Percentiles rank a stretch among this genome's conserved stretches.
Evolutionary conservation across 2,113 vertebrate species (phyloP).

Genomic region (Fulica atra): DNA sequence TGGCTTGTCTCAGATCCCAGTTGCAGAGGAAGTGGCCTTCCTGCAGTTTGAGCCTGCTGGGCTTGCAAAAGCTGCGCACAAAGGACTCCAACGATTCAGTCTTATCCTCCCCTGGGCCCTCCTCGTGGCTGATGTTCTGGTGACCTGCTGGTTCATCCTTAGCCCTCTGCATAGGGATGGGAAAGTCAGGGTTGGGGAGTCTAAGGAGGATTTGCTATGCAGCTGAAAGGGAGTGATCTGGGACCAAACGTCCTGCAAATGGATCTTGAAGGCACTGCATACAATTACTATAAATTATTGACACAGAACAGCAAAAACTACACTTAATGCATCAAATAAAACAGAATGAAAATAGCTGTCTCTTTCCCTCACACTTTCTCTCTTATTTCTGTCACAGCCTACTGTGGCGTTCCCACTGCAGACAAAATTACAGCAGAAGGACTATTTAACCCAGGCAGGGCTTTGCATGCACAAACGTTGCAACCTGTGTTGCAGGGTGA

Average conservation of each 20-base stretch:
- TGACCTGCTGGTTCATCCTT: background rate
- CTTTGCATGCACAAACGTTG: accelerated
- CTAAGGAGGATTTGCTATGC: background rate
- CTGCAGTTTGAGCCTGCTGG: background rate
- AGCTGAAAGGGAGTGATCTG: background rate
- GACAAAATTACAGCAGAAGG: background rate
- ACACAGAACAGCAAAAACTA: background rate
- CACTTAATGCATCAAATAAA: background rate
- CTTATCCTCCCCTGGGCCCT: background rate
- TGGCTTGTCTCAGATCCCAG: background rate
- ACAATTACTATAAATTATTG: background rate
- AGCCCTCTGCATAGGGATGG: background rate
- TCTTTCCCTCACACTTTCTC: background rate
- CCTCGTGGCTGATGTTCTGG: background rate
- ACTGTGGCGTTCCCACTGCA: background rate
- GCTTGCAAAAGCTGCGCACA: background rate
- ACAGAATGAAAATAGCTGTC: background rate
- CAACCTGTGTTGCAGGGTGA: background rate
- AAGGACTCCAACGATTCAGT: background rate
- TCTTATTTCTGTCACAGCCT: background rate
- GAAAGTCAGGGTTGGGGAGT: background rate
- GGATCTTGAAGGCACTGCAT: background rate
- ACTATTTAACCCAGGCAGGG: background rate
- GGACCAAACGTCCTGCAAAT: background rate
- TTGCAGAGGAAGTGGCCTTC: background rate